Conservation (phyloP, 1,140 invertebrate species). For the Chionoecetes opilio region DNA sequence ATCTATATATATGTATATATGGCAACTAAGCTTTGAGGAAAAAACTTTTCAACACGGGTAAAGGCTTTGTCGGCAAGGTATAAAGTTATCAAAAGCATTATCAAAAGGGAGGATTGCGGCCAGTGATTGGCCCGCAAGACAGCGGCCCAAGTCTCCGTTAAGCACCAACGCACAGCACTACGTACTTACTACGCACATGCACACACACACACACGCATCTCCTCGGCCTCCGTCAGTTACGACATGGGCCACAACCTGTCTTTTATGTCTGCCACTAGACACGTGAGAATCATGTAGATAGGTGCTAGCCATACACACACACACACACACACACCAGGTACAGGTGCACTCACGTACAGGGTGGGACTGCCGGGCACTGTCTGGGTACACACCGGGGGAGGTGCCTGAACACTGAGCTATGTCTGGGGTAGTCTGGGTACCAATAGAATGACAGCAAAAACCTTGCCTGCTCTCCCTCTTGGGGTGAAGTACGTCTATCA, state of each 20-base stretch:
- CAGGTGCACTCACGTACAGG: no score
- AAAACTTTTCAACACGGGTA: not conserved
- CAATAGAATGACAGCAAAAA: no score
- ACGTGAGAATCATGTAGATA: slow-evolving; percentile 38
- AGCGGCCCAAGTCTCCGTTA: not conserved
- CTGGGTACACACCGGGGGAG: no score
- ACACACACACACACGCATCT: not conserved
- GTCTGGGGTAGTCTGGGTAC: not conserved
- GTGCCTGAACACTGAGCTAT: not conserved
- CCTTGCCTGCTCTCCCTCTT: not conserved
- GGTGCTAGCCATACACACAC: slow-evolving; percentile 35
- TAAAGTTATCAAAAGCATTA: slow-evolving; percentile 29
- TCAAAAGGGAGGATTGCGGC: not conserved
- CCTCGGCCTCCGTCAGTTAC: not conserved
- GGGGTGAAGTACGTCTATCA: no score
- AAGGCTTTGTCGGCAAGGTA: not conserved
- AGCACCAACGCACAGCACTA: not conserved
- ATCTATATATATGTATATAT: slow-evolving; percentile 3
- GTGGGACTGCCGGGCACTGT: not conserved
- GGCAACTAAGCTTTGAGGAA: not conserved
- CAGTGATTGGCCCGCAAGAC: not conserved
- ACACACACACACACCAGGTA: no score
- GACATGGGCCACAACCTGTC: not conserved
- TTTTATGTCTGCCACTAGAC: slow-evolving; percentile 49
- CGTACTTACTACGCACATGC: not conserved